Conservation (phyloP, 2,888 invertebrate species). For the Idaea biselata region DNA sequence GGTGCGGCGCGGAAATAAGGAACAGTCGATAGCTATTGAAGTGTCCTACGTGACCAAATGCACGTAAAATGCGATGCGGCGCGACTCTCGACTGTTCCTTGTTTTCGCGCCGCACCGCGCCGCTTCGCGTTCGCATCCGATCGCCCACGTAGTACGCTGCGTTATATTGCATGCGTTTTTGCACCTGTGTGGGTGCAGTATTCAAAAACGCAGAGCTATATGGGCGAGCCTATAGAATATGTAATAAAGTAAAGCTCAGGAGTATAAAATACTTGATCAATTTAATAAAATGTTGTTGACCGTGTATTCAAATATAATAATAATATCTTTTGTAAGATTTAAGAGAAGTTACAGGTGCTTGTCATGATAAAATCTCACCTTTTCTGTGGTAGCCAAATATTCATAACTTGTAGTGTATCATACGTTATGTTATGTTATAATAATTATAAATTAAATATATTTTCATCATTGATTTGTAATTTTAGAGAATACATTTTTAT, state of each 20-base stretch:
- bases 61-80: too few species aligned
- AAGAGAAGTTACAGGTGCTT: constrained; percentile 4
- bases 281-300: too few species aligned
- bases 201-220: too few species aligned
- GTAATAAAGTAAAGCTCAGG: constrained; percentile 18
- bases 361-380: constrained; percentile 19
- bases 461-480: constrained; percentile 30
- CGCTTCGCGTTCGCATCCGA: too few species aligned
- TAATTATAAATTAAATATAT: constrained; percentile 26
- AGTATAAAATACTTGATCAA: constrained; percentile 15
- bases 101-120: too few species aligned
- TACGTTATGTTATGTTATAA: constrained; percentile 24
- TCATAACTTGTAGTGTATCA: constrained; percentile 25
- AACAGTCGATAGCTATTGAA: too few species aligned
- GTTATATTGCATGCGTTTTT: too few species aligned
- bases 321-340: not conserved
- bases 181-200: too few species aligned
- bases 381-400: constrained; percentile 21
- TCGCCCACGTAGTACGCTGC: too few species aligned
- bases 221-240: constrained; percentile 8
- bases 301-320: not conserved
- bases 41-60: too few species aligned
- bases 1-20: too few species aligned
- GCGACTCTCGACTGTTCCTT: too few species aligned
- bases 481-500: constrained; percentile 24